phyloP scores from a whole-genome alignment of 1,140 invertebrate genomes.

The Macrotrachela quadricornifera region DNA sequence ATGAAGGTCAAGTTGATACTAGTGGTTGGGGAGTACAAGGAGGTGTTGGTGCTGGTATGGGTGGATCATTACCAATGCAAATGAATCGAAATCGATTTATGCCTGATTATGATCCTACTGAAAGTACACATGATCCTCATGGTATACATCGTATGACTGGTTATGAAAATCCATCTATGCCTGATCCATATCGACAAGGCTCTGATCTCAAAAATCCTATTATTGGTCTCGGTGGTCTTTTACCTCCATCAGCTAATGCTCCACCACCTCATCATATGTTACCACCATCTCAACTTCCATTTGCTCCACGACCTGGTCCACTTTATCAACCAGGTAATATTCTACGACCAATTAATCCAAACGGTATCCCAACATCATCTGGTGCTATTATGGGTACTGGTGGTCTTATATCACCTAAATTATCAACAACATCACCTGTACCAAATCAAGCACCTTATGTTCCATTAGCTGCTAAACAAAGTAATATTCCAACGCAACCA shows the following conservation, averaged over 20 bases:
- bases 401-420: neutral
- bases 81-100: neutral
- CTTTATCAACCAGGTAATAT: neutral
- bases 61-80: neutral
- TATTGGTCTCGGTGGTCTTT: no score
- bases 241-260: no score
- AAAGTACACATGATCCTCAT: neutral
- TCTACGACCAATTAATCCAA: neutral
- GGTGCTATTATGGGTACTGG: neutral
- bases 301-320: neutral
- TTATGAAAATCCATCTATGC: neutral
- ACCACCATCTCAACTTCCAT: no score
- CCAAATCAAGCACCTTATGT: neutral
- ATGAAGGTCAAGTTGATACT: constrained; percentile 1
- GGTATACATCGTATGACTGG: neutral
- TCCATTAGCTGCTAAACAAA: neutral
- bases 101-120: neutral
- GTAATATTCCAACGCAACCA: neutral
- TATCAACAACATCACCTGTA: neutral
- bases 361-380: neutral
- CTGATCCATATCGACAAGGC: no score
- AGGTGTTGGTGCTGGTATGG: neutral
- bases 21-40: neutral
- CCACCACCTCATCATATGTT: no score
- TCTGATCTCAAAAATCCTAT: no score